These are phyloP conservation scores for Trogon surrucura DNA, from an alignment of 2,113 vertebrate genomes.

Conservation along the genomic window DNA sequence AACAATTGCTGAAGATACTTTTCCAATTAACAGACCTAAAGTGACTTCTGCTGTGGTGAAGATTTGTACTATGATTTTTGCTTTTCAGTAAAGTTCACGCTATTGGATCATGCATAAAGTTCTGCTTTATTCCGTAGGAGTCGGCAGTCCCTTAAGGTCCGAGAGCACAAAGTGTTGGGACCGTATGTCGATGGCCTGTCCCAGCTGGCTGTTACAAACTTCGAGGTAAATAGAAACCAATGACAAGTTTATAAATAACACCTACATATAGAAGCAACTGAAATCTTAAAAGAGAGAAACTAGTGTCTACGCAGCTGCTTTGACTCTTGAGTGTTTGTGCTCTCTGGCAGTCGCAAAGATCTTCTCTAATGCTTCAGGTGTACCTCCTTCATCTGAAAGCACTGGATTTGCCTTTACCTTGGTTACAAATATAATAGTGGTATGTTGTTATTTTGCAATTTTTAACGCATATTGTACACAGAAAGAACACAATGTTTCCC, in stretches of 20 bases:
- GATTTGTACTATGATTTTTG: background rate
- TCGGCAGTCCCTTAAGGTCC: constrained; percentile 94
- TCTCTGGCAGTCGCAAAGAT: background rate
- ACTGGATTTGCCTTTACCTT: background rate
- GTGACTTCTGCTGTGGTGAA: background rate
- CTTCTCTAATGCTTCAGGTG: background rate
- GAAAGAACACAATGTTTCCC: background rate
- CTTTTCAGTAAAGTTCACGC: background rate
- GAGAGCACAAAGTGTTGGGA: constrained; percentile 97
- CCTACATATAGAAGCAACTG: rapidly evolving
- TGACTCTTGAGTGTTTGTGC: background rate
- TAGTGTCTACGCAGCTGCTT: background rate
- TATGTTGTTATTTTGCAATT: background rate
- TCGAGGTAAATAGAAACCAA: constrained; percentile 83
- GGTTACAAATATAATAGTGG: background rate
- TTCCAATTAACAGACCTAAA: background rate
- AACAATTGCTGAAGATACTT: background rate
- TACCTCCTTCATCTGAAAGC: background rate
- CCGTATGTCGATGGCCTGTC: constrained; percentile 97
- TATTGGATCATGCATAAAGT: background rate
- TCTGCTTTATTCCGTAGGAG: constrained; percentile 75
- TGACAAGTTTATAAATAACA: background rate
- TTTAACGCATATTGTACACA: background rate
- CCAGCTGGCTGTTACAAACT: constrained; percentile 93
- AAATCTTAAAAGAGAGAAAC: background rate